These are phyloP conservation scores for Asarcornis scutulata DNA, from an alignment of 2,113 vertebrate species.

Conservation along the genomic window DNA sequence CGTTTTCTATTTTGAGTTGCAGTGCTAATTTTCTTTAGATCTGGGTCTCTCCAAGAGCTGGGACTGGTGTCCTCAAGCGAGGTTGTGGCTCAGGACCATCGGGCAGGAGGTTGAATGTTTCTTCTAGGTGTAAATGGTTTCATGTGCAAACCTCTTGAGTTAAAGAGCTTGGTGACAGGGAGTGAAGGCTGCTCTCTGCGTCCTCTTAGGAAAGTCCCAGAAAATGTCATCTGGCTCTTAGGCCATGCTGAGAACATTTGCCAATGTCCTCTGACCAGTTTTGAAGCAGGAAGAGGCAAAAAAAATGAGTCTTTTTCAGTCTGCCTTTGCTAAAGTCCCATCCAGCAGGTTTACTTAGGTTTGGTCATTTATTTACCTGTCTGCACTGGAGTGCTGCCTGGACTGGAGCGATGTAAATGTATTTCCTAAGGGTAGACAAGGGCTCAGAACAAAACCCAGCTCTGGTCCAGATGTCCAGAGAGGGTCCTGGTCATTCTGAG, in stretches of 20 bases:
- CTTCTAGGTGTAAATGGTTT: neutral
- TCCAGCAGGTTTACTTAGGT: neutral
- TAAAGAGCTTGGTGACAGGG: neutral
- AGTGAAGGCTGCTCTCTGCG: neutral
- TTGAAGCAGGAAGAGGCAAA: neutral
- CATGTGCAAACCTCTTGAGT: neutral
- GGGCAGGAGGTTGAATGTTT: neutral
- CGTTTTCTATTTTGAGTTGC: neutral
- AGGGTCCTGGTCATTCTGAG: neutral
- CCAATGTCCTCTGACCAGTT: neutral
- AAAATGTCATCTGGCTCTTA: neutral
- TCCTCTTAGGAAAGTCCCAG: neutral
- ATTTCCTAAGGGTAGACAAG: neutral
- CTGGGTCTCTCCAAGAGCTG: neutral
- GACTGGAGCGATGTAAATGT: accelerated
- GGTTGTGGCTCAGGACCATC: accelerated
- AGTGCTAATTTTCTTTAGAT: accelerated
- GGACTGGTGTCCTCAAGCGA: accelerated
- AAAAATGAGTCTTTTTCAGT: neutral
- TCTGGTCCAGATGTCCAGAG: neutral
- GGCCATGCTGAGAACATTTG: neutral
- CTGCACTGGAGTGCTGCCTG: neutral
- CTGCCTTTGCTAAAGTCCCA: neutral
- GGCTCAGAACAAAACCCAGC: neutral
- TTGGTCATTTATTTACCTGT: neutral